These are phyloP conservation scores for Osmerus eperlanus DNA, from an alignment of 2,113 vertebrate species.

Conservation along the genomic window DNA sequence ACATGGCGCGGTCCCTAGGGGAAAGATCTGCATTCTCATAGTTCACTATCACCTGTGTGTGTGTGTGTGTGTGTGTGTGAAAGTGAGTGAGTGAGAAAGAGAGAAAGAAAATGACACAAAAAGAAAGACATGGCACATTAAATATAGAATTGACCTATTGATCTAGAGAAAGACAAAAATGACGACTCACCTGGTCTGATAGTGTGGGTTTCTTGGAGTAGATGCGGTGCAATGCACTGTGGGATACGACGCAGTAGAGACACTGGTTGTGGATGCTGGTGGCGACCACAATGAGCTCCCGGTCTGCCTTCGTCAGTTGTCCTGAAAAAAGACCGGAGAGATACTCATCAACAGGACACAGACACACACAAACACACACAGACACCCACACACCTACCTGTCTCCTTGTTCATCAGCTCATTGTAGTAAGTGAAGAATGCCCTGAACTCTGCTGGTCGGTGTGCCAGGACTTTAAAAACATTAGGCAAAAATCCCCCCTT, in stretches of 20 bases:
- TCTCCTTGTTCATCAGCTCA: slow-evolving; percentile 82
- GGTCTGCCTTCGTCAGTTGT: slow-evolving; percentile 78
- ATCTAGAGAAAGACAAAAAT: neutral
- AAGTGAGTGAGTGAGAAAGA: neutral
- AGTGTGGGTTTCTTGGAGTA: slow-evolving; percentile 80
- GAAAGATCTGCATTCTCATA: slow-evolving; percentile 75
- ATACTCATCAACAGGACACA: neutral
- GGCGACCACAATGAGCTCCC: slow-evolving; percentile 82
- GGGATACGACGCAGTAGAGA: slow-evolving; percentile 80
- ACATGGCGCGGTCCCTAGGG: slow-evolving; percentile 71
- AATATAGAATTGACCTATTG: fast-evolving
- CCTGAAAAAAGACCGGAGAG: slow-evolving; percentile 53
- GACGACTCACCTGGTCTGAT: slow-evolving; percentile 73
- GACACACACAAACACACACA: neutral
- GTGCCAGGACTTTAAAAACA: slow-evolving; percentile 76
- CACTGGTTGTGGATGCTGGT: slow-evolving; percentile 79
- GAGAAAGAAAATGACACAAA: neutral
- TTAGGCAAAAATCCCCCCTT: slow-evolving; percentile 82
- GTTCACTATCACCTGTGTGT: slow-evolving; percentile 74
- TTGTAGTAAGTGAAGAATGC: slow-evolving; percentile 85
- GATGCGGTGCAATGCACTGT: slow-evolving; percentile 80
- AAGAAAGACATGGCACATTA: neutral
- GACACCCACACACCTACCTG: slow-evolving; percentile 64
- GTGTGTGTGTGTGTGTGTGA: neutral
- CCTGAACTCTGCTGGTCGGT: slow-evolving; percentile 79